A percentile compares a stretch with the other conserved stretches of the same genome.
These are phyloP conservation scores for Vollenhovia emeryi DNA, from an alignment of 1,140 invertebrate species.

Conservation along the genomic window DNA sequence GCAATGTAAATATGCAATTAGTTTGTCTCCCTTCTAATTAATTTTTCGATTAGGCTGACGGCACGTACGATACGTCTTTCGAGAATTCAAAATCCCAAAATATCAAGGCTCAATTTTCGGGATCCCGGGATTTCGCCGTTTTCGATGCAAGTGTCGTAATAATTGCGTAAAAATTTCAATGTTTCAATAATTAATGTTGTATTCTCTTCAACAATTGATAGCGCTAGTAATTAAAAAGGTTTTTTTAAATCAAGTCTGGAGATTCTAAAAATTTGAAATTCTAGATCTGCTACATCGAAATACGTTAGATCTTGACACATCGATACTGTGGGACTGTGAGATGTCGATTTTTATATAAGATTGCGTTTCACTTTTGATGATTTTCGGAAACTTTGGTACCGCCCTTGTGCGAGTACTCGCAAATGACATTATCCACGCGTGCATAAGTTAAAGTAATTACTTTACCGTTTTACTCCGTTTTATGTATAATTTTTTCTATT, in stretches of 20 bases:
- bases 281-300: neutral
- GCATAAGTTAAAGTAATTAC: neutral
- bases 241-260: neutral
- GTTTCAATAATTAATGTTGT: neutral
- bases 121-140: neutral
- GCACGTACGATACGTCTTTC: neutral
- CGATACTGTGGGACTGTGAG: neutral
- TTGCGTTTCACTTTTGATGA: neutral
- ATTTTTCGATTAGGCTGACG: slow-evolving; percentile 15
- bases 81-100: neutral
- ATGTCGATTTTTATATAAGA: neutral
- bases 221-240: neutral
- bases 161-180: neutral
- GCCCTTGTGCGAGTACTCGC: neutral
- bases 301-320: neutral
- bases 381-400: neutral
- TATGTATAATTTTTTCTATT: neutral
- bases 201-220: neutral
- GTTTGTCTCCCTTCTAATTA: slow-evolving; percentile 64
- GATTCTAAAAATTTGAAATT: neutral
- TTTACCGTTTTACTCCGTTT: neutral
- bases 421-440: neutral
- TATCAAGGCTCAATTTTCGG: neutral
- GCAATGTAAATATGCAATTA: slow-evolving; percentile 60
- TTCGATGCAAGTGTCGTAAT: neutral